Evolutionary conservation across 2,797 vertebrate species (phyloP).

Genomic region (Spheniscus humboldti): DNA sequence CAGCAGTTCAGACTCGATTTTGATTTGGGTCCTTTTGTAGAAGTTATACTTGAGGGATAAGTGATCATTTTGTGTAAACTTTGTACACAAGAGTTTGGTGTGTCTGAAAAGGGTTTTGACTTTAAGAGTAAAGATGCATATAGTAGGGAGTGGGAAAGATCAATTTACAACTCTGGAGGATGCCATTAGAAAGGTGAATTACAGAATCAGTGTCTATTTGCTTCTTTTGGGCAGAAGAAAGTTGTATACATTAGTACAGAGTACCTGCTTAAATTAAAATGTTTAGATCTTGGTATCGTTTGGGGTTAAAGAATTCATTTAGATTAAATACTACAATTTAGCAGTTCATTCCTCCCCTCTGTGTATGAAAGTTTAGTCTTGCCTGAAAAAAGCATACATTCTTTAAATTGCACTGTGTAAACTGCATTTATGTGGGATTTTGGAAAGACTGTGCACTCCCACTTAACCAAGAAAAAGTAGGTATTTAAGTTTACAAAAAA

Average conservation of each 20-base stretch:
- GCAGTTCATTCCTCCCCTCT: neutral
- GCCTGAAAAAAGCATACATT: conserved; percentile 11
- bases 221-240: neutral
- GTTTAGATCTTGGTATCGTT: neutral
- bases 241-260: conserved; percentile 4
- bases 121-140: neutral
- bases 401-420: conserved; percentile 63
- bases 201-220: neutral
- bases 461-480: conserved; percentile 69
- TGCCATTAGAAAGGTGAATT: neutral
- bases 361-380: neutral
- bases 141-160: neutral
- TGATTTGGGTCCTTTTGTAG: neutral
- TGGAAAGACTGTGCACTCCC: conserved; percentile 63
- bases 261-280: neutral
- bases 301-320: conserved; percentile 29
- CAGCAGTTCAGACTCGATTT: neutral
- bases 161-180: neutral
- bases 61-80: neutral
- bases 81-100: neutral
- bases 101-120: neutral
- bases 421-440: conserved; percentile 61
- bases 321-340: conserved; percentile 8
- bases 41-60: neutral
- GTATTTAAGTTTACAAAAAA: conserved; percentile 66